phyloP scores from a whole-genome alignment of 2,113 vertebrate genomes.

The Corvus moneduloides region DNA sequence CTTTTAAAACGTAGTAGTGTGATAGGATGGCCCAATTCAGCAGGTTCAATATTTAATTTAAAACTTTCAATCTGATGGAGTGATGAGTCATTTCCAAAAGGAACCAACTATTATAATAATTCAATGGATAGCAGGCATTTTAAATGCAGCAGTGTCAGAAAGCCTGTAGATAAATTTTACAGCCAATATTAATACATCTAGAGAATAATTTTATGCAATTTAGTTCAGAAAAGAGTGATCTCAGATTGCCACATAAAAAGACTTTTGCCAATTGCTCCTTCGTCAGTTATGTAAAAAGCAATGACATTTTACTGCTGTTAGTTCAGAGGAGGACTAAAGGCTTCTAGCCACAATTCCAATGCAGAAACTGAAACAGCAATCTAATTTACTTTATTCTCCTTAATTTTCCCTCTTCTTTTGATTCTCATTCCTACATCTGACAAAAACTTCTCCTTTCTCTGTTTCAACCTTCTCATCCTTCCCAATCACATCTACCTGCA shows the following conservation, averaged over 20 bases:
- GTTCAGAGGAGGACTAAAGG: background rate
- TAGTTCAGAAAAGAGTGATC: background rate
- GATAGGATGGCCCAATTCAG: background rate
- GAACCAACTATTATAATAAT: constrained; percentile 29
- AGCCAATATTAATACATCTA: constrained; percentile 29
- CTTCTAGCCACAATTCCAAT: background rate
- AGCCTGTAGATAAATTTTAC: background rate
- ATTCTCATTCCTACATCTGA: background rate
- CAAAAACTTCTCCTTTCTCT: background rate
- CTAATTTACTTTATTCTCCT: background rate
- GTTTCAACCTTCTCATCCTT: background rate
- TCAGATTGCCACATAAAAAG: background rate
- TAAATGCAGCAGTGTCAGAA: constrained; percentile 25
- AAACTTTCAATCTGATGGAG: constrained; percentile 23
- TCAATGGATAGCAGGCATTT: constrained; percentile 19
- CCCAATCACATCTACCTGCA: background rate
- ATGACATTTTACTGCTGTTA: background rate
- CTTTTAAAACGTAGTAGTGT: background rate
- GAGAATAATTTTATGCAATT: background rate
- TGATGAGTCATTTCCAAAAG: constrained; percentile 43
- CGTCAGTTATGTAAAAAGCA: background rate
- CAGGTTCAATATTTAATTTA: constrained; percentile 58
- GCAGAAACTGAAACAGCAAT: background rate
- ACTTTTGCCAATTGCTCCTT: background rate
- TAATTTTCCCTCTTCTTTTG: background rate